These are phyloP conservation scores for Scaptomyza cyrtandrae DNA, from an alignment of 2,888 invertebrate genomes.

Conservation along the genomic window DNA sequence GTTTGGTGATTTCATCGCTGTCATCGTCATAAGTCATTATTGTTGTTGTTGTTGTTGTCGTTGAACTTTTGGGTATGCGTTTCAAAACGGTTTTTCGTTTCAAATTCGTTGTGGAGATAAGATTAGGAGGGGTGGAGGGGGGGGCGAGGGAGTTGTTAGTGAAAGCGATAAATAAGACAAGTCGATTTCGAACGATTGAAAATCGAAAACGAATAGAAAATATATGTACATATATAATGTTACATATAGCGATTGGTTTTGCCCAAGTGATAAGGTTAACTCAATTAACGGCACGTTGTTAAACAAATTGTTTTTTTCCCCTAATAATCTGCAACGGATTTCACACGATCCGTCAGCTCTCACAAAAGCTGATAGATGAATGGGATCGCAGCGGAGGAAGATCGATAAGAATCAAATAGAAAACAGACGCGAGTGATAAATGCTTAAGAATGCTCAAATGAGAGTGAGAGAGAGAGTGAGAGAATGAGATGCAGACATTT, in stretches of 20 bases:
- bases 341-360: slow-evolving; percentile 61
- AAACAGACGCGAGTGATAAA: background rate
- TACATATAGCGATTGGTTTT: slow-evolving; percentile 17
- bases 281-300: slow-evolving; percentile 74
- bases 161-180: slow-evolving; percentile 45
- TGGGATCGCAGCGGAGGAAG: slow-evolving; percentile 22
- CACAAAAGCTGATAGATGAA: slow-evolving; percentile 50
- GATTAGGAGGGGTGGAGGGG: background rate
- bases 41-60: background rate
- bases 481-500: background rate
- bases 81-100: slow-evolving; percentile 17
- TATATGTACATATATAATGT: slow-evolving; percentile 1
- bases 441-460: too few species aligned
- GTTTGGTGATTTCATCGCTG: slow-evolving; percentile 45
- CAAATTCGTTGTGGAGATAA: background rate
- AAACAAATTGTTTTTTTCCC: slow-evolving; percentile 42
- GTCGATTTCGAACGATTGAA: slow-evolving; percentile 28
- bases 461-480: background rate
- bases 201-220: slow-evolving; percentile 39
- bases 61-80: slow-evolving; percentile 34
- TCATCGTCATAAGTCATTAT: slow-evolving; percentile 2
- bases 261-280: slow-evolving; percentile 64
- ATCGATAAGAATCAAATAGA: background rate
- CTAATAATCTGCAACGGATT: slow-evolving; percentile 18
- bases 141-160: slow-evolving; percentile 6